Conservation (phyloP, 2,888 invertebrate genomes). For the Rotaria sp. region DNA sequence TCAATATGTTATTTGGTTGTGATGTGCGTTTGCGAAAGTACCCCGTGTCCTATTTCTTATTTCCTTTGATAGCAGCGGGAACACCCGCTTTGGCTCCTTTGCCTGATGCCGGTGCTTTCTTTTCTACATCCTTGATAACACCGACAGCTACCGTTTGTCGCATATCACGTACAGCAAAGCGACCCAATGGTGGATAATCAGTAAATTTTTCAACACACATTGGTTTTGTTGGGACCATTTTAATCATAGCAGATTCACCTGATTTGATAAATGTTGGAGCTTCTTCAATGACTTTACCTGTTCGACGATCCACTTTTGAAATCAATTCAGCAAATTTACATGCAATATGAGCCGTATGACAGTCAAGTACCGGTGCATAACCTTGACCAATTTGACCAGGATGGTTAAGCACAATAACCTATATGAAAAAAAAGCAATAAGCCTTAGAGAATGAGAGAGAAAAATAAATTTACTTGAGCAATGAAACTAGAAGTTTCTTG, state of each 20-base stretch:
- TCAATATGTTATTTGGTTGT: too few species aligned
- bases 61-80: too few species aligned
- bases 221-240: conserved; percentile 84
- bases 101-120: conserved; percentile 84
- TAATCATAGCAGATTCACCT: conserved; percentile 90
- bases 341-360: conserved; percentile 99
- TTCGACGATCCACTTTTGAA: conserved; percentile 95
- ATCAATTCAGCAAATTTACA: conserved; percentile 98
- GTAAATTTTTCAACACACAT: conserved; percentile 62
- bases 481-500: conserved; percentile 92
- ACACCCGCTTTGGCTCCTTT: conserved; percentile 57
- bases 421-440: too few species aligned
- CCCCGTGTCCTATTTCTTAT: too few species aligned
- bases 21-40: too few species aligned
- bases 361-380: conserved; percentile 97
- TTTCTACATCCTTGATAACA: conserved; percentile 59
- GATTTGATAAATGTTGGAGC: conserved; percentile 86
- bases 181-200: conserved; percentile 88
- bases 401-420: conserved; percentile 58
- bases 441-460: too few species aligned
- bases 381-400: conserved; percentile 90
- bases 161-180: conserved; percentile 66
- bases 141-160: too few species aligned
- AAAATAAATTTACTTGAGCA: conserved; percentile 68
- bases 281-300: conserved; percentile 47